Evolutionary conservation across 2,113 vertebrate genomes (phyloP).

Genomic region (Pungitius pungitius): DNA sequence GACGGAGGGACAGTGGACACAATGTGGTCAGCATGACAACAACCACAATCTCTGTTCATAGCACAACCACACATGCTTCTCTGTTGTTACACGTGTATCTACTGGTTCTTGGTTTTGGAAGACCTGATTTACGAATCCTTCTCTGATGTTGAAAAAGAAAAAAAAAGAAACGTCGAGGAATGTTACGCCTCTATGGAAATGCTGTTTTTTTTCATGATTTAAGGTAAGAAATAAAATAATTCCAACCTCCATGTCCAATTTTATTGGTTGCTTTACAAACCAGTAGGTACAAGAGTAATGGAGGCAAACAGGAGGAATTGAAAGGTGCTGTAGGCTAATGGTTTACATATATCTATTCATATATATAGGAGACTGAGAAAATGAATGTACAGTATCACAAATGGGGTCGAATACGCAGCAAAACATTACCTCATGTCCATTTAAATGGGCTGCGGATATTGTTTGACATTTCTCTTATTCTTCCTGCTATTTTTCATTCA

Average conservation of each 20-base stretch:
- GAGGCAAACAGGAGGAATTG: slow-evolving; percentile 20
- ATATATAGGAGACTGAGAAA: slow-evolving; percentile 21
- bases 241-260: slow-evolving; percentile 75
- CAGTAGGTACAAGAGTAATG: slow-evolving; percentile 79
- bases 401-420: slow-evolving; percentile 31
- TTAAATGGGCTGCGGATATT: slow-evolving; percentile 69
- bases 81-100: slow-evolving; percentile 74
- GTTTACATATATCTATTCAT: slow-evolving; percentile 32
- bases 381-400: slow-evolving; percentile 34
- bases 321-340: slow-evolving; percentile 26
- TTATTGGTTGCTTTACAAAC: slow-evolving; percentile 79
- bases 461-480: slow-evolving; percentile 12
- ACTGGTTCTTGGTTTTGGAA: slow-evolving; percentile 74
- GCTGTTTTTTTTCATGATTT: slow-evolving; percentile 8
- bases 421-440: slow-evolving; percentile 47
- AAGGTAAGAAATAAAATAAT: slow-evolving; percentile 28
- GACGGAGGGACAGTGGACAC: neutral
- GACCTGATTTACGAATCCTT: slow-evolving; percentile 26
- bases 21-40: slow-evolving; percentile 6
- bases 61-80: slow-evolving; percentile 32
- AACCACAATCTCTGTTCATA: neutral
- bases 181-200: slow-evolving; percentile 7
- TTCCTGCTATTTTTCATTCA: slow-evolving; percentile 1
- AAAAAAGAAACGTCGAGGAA: slow-evolving; percentile 14
- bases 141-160: slow-evolving; percentile 15